Evolutionary conservation across 2,113 vertebrate species (phyloP), one percentile per base, ranked within the genome.

Genomic region (Smithornis capensis): DNA sequence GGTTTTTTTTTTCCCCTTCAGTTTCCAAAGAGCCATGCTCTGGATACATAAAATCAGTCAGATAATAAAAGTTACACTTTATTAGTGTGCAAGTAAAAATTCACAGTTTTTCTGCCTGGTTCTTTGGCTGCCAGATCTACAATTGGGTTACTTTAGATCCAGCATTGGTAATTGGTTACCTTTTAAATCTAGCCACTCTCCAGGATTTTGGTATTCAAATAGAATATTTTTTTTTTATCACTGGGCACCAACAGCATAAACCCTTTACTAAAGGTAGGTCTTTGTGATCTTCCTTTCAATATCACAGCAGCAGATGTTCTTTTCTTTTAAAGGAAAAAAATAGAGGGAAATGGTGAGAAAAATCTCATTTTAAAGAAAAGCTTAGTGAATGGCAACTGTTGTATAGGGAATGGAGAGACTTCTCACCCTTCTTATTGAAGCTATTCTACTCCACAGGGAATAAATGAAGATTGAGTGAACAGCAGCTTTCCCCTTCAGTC

Each of bases 1-100:
- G 3, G 3, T 1, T 22, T 18, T 0, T 22, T 18, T 15, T 18
- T 38, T 28, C 0, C 2, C 29, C 4, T 9, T 37, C 6, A 6
- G 6, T 33, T 91, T 77, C 37, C 52, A 74, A 33, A 70, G 3
- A 16, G 3, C 19, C 31, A 35, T 35, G 22, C 7, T 33, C 49
- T 53, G 7, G 7, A 28, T 74, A 7, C 3, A 5, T 60, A 76
- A 81, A 73, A 83, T 1, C 7, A 79, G 35, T 38, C 67, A 77
- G 14, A 24, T 6, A 69, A 40, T 37, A 40, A 16, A 73, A 80
- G 7, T 14, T 73, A 42, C 1, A 2, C 2, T 47, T 82, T 40
- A 22, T 40, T 33, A n/a, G 4, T 67, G 9, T 33, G 3, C 10
- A 55, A 70, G 12, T 5, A 15, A 68, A 67, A 75, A 18, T 8